Evolutionary conservation across 92 coral and sea anemone species (phyloP).

Genomic region (Actinostola sp.): DNA sequence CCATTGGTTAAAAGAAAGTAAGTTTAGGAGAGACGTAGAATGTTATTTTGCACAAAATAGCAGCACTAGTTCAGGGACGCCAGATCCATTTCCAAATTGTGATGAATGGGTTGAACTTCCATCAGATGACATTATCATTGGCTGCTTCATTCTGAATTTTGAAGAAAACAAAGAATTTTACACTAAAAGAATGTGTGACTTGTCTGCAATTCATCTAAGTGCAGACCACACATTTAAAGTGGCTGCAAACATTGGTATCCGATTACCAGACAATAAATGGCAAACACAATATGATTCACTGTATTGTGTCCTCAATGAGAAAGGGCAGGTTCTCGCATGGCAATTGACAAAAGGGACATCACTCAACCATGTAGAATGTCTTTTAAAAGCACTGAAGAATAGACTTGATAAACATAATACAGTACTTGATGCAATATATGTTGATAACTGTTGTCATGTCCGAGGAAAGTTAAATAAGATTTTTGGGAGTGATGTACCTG

Average conservation of each 20-base stretch:
- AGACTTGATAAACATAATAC: conserved; percentile 21
- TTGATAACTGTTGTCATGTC: conserved; percentile 62
- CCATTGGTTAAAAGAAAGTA: background rate
- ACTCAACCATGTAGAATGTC: conserved; percentile 13
- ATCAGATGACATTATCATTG: conserved; percentile 24
- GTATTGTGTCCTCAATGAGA: conserved; percentile 35
- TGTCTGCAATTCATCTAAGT: conserved; percentile 17
- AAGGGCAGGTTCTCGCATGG: conserved; percentile 43
- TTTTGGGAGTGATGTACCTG: conserved; percentile 32
- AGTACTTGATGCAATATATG: conserved; percentile 24
- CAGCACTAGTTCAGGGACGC: background rate
- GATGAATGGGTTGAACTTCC: conserved; percentile 32
- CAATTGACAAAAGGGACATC: conserved; percentile 51
- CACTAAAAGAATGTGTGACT: conserved; percentile 25
- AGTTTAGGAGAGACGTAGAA: background rate
- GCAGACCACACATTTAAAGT: conserved; percentile 45
- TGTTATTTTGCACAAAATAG: background rate
- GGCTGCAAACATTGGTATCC: conserved; percentile 30
- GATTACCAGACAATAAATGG: conserved; percentile 25
- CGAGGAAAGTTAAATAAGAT: conserved; percentile 8
- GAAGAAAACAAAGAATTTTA: conserved; percentile 12
- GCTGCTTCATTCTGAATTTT: conserved; percentile 23
- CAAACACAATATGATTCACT: conserved; percentile 40
- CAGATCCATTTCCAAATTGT: background rate
- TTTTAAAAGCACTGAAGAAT: conserved; percentile 35